These are phyloP conservation scores for Caenorhabditis imperialis DNA, from an alignment of 2,888 invertebrate species.

Conservation along the genomic window DNA sequence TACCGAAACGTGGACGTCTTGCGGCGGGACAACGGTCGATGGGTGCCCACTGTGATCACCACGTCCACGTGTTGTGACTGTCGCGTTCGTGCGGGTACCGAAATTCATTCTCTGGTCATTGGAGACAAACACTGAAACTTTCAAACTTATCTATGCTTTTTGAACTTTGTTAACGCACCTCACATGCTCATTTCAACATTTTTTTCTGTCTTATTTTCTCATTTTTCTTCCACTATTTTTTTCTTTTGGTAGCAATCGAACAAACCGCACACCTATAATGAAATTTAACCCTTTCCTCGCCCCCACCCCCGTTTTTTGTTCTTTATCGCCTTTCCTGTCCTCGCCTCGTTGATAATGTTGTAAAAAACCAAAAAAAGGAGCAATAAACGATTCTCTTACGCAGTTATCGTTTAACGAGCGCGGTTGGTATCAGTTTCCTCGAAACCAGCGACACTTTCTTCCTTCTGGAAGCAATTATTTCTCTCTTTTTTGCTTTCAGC, in stretches of 20 bases:
- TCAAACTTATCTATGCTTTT: no score
- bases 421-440: slow-evolving; percentile 11
- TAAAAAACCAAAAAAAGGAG: background rate
- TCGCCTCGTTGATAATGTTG: no score
- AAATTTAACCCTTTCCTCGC: background rate
- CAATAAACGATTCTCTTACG: slow-evolving; percentile 18
- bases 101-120: slow-evolving; percentile 70
- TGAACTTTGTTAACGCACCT: slow-evolving; percentile 7
- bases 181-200: slow-evolving; percentile 32
- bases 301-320: no score
- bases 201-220: background rate
- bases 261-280: no score
- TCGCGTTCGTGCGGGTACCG: slow-evolving; percentile 71
- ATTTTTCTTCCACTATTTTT: background rate
- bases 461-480: background rate
- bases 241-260: background rate
- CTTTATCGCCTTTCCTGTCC: no score
- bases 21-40: slow-evolving; percentile 63
- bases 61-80: slow-evolving; percentile 76
- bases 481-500: slow-evolving; percentile 22
- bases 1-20: slow-evolving; percentile 76
- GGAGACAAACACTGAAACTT: slow-evolving; percentile 62
- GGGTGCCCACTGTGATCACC: slow-evolving; percentile 74
- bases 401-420: slow-evolving; percentile 7
- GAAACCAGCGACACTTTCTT: slow-evolving; percentile 5